Evolutionary conservation across 2,797 vertebrate genomes (phyloP).

Genomic region (Urosaurus nigricauda): DNA sequence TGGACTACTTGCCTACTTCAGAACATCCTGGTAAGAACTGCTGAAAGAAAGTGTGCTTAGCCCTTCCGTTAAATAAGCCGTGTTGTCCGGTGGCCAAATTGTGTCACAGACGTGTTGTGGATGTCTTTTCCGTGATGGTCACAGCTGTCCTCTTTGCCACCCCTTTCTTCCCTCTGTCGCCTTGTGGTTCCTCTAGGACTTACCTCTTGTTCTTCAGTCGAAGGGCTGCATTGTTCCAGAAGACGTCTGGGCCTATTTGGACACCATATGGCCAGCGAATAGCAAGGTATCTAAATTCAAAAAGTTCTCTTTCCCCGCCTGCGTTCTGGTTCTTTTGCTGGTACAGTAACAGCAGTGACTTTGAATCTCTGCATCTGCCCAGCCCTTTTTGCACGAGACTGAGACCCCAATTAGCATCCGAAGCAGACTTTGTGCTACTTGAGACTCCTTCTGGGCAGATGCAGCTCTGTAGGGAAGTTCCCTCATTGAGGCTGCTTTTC

Average conservation of each 20-base stretch:
- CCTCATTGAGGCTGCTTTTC: neutral
- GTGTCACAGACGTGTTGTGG: neutral
- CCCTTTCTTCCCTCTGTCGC: neutral
- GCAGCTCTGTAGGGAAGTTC: neutral
- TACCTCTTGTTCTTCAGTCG: constrained; percentile 57
- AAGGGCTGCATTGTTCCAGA: constrained; percentile 60
- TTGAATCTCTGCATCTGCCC: neutral
- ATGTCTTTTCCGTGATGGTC: neutral
- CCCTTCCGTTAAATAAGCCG: neutral
- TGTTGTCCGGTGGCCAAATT: neutral
- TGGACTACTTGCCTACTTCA: neutral
- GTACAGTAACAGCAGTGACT: too few relatives aligned
- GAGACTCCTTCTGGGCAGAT: neutral
- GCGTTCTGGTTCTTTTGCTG: neutral
- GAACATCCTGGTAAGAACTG: neutral
- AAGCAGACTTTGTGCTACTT: neutral
- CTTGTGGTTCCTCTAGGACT: constrained; percentile 49
- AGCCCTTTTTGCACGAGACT: neutral
- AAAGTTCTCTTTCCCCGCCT: too few relatives aligned
- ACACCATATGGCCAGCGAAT: constrained; percentile 45
- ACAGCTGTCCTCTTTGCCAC: neutral
- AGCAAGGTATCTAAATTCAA: constrained; percentile 62
- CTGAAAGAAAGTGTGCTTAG: neutral
- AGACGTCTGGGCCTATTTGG: constrained; percentile 67
- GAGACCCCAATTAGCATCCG: neutral